Evolutionary conservation across 1,140 invertebrate species (phyloP), one percentile per base, ranked within the genome.

Genomic region (Drosophila takahashii): DNA sequence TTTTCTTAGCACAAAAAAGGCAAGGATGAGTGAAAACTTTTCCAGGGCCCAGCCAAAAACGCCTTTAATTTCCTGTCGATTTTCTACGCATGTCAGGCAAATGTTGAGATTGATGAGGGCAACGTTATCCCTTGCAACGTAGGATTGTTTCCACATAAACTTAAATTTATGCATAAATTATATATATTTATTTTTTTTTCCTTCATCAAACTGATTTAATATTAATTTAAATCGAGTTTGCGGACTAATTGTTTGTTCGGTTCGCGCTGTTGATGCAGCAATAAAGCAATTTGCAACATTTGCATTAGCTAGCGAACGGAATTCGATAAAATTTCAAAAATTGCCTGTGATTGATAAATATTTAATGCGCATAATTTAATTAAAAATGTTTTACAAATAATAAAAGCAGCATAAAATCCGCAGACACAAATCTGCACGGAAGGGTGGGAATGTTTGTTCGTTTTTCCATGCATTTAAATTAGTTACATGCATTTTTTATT

Each of bases 331-430:
- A 79, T 66, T 27, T 26, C 10, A 27, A 53, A 50, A 76, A 58
- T 75, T 39, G 6, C 16, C 61, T 29, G 7, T 47, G 64, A 57
- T 32, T 67, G 53, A 51, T 67, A 36, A 86, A 86, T 86, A 81
- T 75, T 86, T 78, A 66, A 86, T 86, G 78, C 61, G 66, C 54
- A 87, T 81, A 72, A 86, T 81, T 86, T 79, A 86, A 87, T 87
- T 79, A 81, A 61, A 26, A 80, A 80, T 57, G 61, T 60, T 66
- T 59, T 56, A 50, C 65, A 48, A 61, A 48, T 72, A 64, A 79
- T 67, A 69, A 79, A 67, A 74, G 52, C 44, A 59, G 56, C 47
- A 56, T 48, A 79, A 76, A 75, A 79, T 72, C 54, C 56, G n/a
- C 59, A 60, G 42, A 56, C 39, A 32, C 27, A 18, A 34, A 10